Base-by-base conservation (phyloP, 53 echinoderm and acorn worm species). In the Echinometra lucunter region DNA sequence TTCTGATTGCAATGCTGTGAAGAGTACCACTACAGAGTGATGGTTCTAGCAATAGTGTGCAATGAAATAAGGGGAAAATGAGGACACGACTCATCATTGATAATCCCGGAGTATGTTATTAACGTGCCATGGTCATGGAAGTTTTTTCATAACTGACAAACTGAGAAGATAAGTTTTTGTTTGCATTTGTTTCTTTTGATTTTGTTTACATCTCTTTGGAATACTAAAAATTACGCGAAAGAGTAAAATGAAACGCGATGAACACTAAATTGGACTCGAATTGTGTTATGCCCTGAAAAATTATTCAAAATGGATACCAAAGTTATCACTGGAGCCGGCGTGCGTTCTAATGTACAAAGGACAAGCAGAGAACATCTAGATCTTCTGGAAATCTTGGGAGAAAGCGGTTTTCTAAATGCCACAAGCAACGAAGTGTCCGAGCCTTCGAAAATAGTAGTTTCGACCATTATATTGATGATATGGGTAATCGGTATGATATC, bases 401-500 rank as follows among this genome's bases (percentile, higher is more conserved):
- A 63, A 6, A 58, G 42, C 25, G 18, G 15, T 25, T 30, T 21
- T 17, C 58, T 28, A 23, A 90, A 57, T 58, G 66, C 44, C 37
- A 58, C 38, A 9, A 42, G n/a, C 23, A 89, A 74, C 45, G 45
- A 70, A 38, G 57, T 66, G 66, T 47, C 78, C 4, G 44, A 66
- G 27, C 19, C 57, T 12, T 55, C 60, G 17, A 37, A 35, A 27
- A 49, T 66, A 34, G 40, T 92, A 17, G 82, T 89, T 18, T 75
- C 93, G 28, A 45, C 89, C 35, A 45, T 88, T 19, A 47, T 96
- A 1, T 89, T 87, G 58, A 56, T 95, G n/a, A 72, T 96, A 7
- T 96, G 97, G 93, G 19, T 82, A 37, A 57, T 92, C 19, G 98
- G 98, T 11, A 88, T 97, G 8, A 27, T 89, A 27, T 88, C 95